phyloP scores from a whole-genome alignment of 1,140 invertebrate species.

The Lasaia peninsularis region DNA sequence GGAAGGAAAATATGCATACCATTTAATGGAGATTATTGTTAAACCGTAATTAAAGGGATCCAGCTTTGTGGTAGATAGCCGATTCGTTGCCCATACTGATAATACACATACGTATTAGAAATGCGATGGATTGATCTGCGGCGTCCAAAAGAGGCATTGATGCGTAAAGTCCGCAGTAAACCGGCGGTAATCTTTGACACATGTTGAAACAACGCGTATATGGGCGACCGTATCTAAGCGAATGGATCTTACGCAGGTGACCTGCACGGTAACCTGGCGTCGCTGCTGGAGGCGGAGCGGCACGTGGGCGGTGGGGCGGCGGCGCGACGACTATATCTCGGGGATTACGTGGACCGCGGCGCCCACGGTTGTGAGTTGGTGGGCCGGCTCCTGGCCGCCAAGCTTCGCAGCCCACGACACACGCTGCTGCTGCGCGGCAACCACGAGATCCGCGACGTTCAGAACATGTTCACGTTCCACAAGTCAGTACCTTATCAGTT shows the following conservation, averaged over 20 bases:
- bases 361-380: conserved; percentile 80
- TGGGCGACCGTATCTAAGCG: too few relatives aligned
- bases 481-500: conserved; percentile 77
- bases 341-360: conserved; percentile 85
- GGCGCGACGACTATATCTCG: conserved; percentile 77
- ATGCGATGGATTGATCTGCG: too few relatives aligned
- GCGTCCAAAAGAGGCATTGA: too few relatives aligned
- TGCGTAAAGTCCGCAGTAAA: too few relatives aligned
- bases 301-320: conserved; percentile 40
- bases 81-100: too few relatives aligned
- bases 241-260: conserved; percentile 66
- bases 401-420: conserved; percentile 79
- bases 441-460: conserved; percentile 82
- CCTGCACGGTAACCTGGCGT: conserved; percentile 70
- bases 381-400: conserved; percentile 81
- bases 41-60: too few relatives aligned
- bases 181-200: too few relatives aligned
- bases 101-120: too few relatives aligned
- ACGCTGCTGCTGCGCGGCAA: conserved; percentile 81
- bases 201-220: not conserved
- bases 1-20: too few relatives aligned
- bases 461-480: conserved; percentile 85
- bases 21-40: too few relatives aligned
- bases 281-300: conserved; percentile 53
- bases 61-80: too few relatives aligned